Evolutionary conservation across 2,113 vertebrate species (phyloP).

Genomic region (Pseudois nayaur): DNA sequence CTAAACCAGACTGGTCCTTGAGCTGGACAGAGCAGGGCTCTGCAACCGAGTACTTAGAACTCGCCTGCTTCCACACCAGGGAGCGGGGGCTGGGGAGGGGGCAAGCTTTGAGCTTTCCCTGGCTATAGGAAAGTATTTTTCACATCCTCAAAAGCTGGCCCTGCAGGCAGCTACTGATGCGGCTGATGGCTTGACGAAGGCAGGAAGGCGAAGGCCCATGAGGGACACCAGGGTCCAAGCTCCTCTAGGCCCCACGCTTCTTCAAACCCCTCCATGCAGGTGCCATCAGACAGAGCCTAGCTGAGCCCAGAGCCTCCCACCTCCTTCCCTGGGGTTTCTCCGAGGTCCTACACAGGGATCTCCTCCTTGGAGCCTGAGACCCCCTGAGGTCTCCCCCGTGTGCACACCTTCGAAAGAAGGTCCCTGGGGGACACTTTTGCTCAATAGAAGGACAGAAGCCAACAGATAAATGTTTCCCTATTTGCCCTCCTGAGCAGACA

Average conservation of each 20-base stretch:
- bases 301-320: not conserved
- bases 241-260: accelerated
- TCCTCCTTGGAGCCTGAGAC: not conserved
- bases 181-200: not conserved
- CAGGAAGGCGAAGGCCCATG: not conserved
- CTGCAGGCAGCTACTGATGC: not conserved
- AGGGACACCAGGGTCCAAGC: not conserved
- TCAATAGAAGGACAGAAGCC: not conserved
- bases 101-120: not conserved
- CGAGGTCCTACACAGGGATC: not conserved
- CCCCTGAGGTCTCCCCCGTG: not conserved
- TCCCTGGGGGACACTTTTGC: not conserved
- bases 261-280: not conserved
- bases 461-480: too few relatives aligned
- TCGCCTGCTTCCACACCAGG: not conserved
- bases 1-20: not conserved
- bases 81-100: accelerated
- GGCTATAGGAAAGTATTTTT: not conserved
- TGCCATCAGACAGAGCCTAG: accelerated
- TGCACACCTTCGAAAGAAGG: not conserved
- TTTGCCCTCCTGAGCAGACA: not conserved
- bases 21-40: not conserved
- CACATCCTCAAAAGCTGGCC: not conserved
- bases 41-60: not conserved
- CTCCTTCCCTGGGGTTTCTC: not conserved